Evolutionary conservation across 1,140 invertebrate genomes (phyloP).

Genomic region (Hormaphis cornu): DNA sequence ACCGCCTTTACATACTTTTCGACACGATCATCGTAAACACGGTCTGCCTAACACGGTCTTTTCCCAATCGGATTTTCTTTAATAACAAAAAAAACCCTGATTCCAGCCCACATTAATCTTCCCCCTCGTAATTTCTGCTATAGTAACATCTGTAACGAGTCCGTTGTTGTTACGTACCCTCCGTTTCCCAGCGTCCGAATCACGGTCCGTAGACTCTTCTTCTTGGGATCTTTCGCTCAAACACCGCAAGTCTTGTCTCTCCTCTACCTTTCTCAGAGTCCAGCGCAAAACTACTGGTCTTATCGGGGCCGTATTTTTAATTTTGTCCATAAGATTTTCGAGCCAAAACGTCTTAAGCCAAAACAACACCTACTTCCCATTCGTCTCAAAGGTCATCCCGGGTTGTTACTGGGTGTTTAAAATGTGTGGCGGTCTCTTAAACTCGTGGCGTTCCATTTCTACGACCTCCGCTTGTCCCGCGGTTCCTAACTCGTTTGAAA

Average conservation of each 20-base stretch:
- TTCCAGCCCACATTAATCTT: too few species aligned
- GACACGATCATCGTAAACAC: background rate
- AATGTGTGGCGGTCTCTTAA: background rate
- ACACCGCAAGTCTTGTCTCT: conserved; percentile 3
- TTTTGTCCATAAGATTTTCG: background rate
- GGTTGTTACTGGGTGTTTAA: background rate
- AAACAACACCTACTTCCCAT: too few species aligned
- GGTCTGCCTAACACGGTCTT: background rate
- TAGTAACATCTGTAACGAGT: too few species aligned
- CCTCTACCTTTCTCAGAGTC: conserved; percentile 15
- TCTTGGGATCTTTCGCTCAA: conserved; percentile 17
- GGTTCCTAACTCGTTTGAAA: too few species aligned
- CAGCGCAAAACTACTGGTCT: conserved; percentile 20
- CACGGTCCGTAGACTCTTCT: conserved; percentile 18
- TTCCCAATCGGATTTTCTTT: background rate
- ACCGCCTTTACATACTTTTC: background rate
- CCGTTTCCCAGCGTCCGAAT: conserved; percentile 1
- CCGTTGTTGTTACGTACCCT: too few species aligned
- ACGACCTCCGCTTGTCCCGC: background rate
- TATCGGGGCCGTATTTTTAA: background rate
- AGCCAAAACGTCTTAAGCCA: background rate
- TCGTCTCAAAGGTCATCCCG: too few species aligned
- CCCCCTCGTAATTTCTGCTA: too few species aligned
- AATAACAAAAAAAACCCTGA: background rate
- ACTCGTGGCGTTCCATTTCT: background rate